These are phyloP conservation scores for Glaucidium brasilianum DNA, from an alignment of 2,113 vertebrate species.

Conservation along the genomic window DNA sequence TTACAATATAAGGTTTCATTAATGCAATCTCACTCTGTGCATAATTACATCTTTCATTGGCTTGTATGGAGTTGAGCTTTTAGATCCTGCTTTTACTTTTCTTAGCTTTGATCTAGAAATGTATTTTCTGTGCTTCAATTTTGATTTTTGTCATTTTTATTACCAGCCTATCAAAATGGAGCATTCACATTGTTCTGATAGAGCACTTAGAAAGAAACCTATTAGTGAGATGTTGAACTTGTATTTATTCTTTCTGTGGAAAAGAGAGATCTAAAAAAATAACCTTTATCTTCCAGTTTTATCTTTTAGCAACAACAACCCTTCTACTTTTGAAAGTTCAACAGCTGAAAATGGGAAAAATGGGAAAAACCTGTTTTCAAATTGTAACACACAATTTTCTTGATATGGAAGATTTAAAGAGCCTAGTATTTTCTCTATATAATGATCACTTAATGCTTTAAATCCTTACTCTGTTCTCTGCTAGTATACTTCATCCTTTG, in stretches of 20 bases:
- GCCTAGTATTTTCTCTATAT: not conserved
- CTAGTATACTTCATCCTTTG: not conserved
- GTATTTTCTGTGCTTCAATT: not conserved
- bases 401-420: not conserved
- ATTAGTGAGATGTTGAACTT: not conserved
- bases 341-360: not conserved
- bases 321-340: not conserved
- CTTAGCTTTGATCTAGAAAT: not conserved
- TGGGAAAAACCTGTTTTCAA: not conserved
- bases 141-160: conserved; percentile 27
- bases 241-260: not conserved
- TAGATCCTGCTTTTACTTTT: not conserved
- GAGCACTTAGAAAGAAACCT: not conserved
- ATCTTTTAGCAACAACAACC: not conserved
- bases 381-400: not conserved
- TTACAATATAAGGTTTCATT: not conserved
- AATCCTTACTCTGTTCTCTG: not conserved
- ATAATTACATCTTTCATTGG: not conserved
- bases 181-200: not conserved
- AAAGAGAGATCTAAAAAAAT: not conserved
- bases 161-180: not conserved
- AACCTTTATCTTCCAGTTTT: not conserved
- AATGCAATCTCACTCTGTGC: not conserved
- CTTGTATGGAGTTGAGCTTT: not conserved
- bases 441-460: not conserved